phyloP scores from a whole-genome alignment of 2,888 invertebrate genomes.

The Limenitis camilla region DNA sequence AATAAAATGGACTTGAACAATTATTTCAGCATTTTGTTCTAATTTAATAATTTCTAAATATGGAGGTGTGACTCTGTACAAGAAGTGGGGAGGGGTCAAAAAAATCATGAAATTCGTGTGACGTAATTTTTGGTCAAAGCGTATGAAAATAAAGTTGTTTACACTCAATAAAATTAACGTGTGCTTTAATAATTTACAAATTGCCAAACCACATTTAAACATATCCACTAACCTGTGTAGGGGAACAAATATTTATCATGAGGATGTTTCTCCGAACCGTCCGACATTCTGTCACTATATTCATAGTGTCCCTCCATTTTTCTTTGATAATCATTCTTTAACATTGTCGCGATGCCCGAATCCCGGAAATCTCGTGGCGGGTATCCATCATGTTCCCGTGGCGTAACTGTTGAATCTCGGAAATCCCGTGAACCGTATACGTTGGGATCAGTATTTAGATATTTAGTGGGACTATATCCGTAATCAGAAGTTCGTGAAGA shows the following conservation, averaged over 20 bases:
- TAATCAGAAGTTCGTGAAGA: constrained; percentile 64
- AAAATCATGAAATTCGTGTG: too few species aligned
- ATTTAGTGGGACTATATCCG: constrained; percentile 67
- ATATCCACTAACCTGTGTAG: constrained; percentile 77
- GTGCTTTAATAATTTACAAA: neutral
- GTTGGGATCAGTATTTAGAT: constrained; percentile 51
- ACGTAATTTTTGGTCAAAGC: too few species aligned
- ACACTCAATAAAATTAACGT: neutral
- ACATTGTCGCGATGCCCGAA: constrained; percentile 65
- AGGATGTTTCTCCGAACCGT: constrained; percentile 81
- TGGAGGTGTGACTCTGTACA: too few species aligned
- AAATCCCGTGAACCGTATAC: constrained; percentile 62
- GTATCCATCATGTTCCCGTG: constrained; percentile 61
- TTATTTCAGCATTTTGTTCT: too few species aligned
- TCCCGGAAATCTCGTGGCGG: constrained; percentile 63
- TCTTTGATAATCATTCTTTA: constrained; percentile 71
- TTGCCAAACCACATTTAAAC: neutral
- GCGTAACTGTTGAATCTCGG: constrained; percentile 50
- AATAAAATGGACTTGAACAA: too few species aligned
- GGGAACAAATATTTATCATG: constrained; percentile 89
- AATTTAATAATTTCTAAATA: too few species aligned
- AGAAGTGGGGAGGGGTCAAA: too few species aligned
- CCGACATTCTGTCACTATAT: constrained; percentile 79
- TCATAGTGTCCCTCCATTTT: constrained; percentile 70
- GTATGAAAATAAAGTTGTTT: too few species aligned